Conservation (phyloP, 1,140 invertebrate species). For the Leptonema lineaticorne region DNA sequence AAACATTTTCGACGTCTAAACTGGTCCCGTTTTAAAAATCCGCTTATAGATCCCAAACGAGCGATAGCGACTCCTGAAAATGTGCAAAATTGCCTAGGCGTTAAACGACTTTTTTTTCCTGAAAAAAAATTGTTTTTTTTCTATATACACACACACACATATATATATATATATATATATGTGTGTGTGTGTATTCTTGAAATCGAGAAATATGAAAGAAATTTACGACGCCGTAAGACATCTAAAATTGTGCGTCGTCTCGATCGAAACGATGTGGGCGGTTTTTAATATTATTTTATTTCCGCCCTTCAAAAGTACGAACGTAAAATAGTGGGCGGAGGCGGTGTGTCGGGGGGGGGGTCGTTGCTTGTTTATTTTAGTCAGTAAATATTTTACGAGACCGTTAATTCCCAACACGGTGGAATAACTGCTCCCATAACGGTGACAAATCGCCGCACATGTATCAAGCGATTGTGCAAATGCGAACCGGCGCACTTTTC, state of each 20-base stretch:
- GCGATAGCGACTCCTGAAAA: conserved; percentile 4
- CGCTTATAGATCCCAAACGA: conserved; percentile 8
- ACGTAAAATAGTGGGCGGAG: not conserved
- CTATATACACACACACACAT: not conserved
- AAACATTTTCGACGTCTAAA: not conserved
- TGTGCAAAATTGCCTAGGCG: not conserved
- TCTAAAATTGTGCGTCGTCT: no score
- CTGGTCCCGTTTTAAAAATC: not conserved
- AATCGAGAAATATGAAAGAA: not conserved
- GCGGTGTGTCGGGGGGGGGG: not conserved
- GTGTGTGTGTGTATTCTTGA: not conserved
- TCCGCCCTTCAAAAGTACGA: not conserved
- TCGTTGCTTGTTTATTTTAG: not conserved
- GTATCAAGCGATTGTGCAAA: conserved; percentile 2
- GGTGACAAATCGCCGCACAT: conserved; percentile 13
- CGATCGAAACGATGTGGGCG: not conserved
- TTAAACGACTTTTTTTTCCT: no score
- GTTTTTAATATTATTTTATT: no score
- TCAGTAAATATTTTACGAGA: not conserved
- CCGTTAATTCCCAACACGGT: conserved; percentile 2
- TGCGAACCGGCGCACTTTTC: not conserved
- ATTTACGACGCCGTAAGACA: not conserved
- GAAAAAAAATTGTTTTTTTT: not conserved
- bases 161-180: not conserved
- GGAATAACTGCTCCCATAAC: not conserved